Evolutionary conservation across 1,140 invertebrate species (phyloP).

Genomic region (Saxidomus purpurata): DNA sequence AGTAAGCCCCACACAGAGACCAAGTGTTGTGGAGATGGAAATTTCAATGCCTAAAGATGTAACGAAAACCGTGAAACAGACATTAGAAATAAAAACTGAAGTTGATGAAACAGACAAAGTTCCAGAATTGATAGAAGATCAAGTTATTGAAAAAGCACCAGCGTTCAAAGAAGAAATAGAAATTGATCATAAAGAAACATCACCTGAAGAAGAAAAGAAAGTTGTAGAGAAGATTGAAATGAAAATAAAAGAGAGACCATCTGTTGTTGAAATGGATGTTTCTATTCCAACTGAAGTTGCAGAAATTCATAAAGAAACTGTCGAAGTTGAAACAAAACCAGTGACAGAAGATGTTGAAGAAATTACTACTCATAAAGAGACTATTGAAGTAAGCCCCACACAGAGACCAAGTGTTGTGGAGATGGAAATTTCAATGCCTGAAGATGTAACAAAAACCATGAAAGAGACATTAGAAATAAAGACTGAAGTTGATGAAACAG

Average conservation of each 20-base stretch:
- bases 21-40: constrained; percentile 16
- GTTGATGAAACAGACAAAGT: background rate
- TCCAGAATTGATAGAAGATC: background rate
- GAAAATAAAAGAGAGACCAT: background rate
- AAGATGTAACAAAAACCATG: background rate
- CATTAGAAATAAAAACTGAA: constrained; percentile 1
- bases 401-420: constrained; percentile 27
- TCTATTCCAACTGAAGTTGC: background rate
- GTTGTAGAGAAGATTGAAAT: background rate
- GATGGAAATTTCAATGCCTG: constrained; percentile 11
- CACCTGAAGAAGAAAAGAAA: background rate
- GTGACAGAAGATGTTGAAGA: background rate
- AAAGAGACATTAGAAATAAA: constrained; percentile 23
- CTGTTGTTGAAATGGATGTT: constrained; percentile 12
- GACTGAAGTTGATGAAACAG: background rate
- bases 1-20: background rate
- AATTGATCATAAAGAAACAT: background rate
- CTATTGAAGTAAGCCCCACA: constrained; percentile 1
- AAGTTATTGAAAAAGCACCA: background rate
- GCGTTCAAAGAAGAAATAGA: background rate
- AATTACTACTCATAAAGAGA: constrained; percentile 30
- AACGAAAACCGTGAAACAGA: background rate
- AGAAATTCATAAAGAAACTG: constrained; percentile 18
- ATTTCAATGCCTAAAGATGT: background rate
- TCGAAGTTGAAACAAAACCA: constrained; percentile 39